Percentiles rank a stretch among this genome's conserved stretches.
These are phyloP conservation scores for Sebastes minor DNA, from an alignment of 2,797 vertebrate species.

Conservation along the genomic window DNA sequence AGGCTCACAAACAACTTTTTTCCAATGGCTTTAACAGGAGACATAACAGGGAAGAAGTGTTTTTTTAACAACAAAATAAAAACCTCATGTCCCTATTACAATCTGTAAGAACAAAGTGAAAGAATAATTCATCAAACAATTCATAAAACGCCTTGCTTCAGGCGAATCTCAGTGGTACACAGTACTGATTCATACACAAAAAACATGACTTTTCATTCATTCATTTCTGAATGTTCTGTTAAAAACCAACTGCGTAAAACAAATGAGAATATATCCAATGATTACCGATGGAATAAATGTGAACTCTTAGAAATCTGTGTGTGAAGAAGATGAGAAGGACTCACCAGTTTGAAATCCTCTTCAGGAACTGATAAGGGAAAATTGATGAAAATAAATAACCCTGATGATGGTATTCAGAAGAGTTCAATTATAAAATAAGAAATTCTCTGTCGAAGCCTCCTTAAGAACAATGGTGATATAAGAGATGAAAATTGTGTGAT, in stretches of 20 bases:
- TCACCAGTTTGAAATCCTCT: neutral
- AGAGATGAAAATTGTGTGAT: slow-evolving; percentile 10
- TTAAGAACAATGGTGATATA: slow-evolving; percentile 1
- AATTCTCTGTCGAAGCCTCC: slow-evolving; percentile 8
- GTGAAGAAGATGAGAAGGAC: slow-evolving; percentile 3
- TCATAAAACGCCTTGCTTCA: slow-evolving; percentile 6
- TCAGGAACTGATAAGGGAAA: neutral
- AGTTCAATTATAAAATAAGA: neutral
- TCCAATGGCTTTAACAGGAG: slow-evolving; percentile 41
- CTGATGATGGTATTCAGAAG: neutral
- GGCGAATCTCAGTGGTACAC: neutral
- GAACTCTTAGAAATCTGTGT: neutral
- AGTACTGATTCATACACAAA: slow-evolving; percentile 12
- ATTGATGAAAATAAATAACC: slow-evolving; percentile 2
- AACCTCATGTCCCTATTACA: slow-evolving; percentile 17
- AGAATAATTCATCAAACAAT: slow-evolving; percentile 34
- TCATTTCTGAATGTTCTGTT: slow-evolving; percentile 19
- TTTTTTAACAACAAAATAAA: slow-evolving; percentile 27
- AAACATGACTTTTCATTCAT: slow-evolving; percentile 7
- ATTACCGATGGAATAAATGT: slow-evolving; percentile 1
- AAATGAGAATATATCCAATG: neutral
- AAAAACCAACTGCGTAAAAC: slow-evolving; percentile 1
- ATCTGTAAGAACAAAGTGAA: slow-evolving; percentile 33
- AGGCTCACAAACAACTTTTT: slow-evolving; percentile 29
- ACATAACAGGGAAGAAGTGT: slow-evolving; percentile 7